These are phyloP conservation scores for Lobophora halterata DNA, from an alignment of 2,888 invertebrate genomes.

Conservation along the genomic window DNA sequence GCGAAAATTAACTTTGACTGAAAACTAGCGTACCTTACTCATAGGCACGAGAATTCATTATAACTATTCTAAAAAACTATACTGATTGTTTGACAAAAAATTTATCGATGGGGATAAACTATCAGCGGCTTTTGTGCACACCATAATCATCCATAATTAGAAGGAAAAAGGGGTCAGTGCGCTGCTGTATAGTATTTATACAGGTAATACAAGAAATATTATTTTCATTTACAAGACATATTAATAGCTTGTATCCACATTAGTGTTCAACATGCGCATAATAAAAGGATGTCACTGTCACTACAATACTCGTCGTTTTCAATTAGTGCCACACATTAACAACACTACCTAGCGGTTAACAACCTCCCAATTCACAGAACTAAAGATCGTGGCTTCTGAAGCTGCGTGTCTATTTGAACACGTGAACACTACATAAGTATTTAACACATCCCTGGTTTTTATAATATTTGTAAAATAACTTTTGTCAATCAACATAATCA, in stretches of 20 bases:
- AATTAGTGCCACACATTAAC: conserved; percentile 6
- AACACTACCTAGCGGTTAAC: conserved; percentile 25
- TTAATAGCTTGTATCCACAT: conserved; percentile 16
- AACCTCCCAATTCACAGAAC: conserved; percentile 39
- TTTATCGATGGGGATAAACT: too few species aligned
- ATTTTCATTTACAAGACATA: too few species aligned
- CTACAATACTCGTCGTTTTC: conserved; percentile 11
- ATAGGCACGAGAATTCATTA: too few species aligned
- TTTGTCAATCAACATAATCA: conserved; percentile 34
- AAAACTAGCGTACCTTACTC: too few species aligned
- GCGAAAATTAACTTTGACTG: too few species aligned
- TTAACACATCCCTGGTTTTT: conserved; percentile 47
- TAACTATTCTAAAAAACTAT: too few species aligned
- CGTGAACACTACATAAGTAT: conserved; percentile 50
- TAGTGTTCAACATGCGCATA: conserved; percentile 18
- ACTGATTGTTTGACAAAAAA: too few species aligned
- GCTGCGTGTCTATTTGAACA: conserved; percentile 29
- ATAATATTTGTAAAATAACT: conserved; percentile 43
- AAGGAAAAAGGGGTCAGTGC: too few species aligned
- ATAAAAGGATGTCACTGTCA: conserved; percentile 19
- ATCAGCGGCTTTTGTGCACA: too few species aligned
- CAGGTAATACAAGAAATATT: too few species aligned
- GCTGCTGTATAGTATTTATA: too few species aligned
- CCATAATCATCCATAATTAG: too few species aligned
- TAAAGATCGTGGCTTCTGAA: conserved; percentile 45